Percentiles rank a stretch among this genome's conserved stretches.
Evolutionary conservation across 2,797 vertebrate species (phyloP).

Genomic region (Babyrousa celebensis): DNA sequence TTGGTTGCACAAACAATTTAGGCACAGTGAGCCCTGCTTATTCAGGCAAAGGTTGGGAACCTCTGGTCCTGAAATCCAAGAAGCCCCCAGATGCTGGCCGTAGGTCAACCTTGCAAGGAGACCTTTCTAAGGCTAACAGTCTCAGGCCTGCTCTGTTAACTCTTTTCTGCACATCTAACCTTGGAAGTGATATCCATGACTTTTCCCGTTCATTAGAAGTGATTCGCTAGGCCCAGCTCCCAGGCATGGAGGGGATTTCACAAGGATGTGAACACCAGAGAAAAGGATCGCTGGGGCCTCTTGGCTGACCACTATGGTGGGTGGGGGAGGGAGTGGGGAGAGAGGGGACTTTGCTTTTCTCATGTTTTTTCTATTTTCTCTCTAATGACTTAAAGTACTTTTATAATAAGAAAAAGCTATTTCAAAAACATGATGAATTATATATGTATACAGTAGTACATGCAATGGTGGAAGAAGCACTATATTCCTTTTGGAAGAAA

Average conservation of each 20-base stretch:
- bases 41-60: not conserved
- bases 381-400: not conserved
- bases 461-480: not conserved
- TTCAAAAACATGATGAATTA: not conserved
- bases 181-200: not conserved
- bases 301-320: not conserved
- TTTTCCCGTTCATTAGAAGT: not conserved
- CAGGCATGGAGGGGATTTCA: not conserved
- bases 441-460: not conserved
- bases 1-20: not conserved
- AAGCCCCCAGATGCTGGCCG: not conserved
- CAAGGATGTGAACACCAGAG: not conserved
- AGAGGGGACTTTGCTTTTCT: not conserved
- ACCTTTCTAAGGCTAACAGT: not conserved
- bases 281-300: not conserved
- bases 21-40: not conserved
- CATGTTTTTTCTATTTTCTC: constrained; percentile 10
- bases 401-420: not conserved
- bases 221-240: not conserved
- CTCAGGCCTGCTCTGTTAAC: not conserved
- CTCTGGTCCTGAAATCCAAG: not conserved
- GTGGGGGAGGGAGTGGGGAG: too few relatives aligned
- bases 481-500: constrained; percentile 30
- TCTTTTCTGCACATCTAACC: not conserved
- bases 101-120: not conserved